Evolutionary conservation across 2,113 vertebrate genomes (phyloP).

Genomic region (Tor tambroides): DNA sequence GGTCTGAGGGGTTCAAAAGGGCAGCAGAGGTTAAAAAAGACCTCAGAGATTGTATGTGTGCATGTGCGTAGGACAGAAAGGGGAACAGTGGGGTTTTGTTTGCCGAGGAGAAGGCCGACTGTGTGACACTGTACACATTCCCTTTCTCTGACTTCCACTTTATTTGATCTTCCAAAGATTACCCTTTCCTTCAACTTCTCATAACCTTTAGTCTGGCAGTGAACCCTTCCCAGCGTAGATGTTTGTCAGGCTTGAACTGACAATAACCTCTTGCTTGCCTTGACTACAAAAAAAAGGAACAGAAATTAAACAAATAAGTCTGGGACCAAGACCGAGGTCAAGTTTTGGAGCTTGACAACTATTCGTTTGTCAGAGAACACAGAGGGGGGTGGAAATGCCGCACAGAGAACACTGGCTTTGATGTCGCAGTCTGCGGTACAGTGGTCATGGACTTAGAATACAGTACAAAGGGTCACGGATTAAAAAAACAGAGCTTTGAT

Average conservation of each 20-base stretch:
- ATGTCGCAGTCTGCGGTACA: conserved; percentile 49
- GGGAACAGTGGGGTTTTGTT: conserved; percentile 62
- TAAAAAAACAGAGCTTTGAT: conserved; percentile 33
- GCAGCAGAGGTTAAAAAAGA: conserved; percentile 56
- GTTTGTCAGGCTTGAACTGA: conserved; percentile 64
- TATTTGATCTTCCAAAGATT: conserved; percentile 65
- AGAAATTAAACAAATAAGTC: conserved; percentile 62
- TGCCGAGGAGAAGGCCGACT: conserved; percentile 45
- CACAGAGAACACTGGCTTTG: conserved; percentile 52
- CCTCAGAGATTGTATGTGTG: conserved; percentile 36
- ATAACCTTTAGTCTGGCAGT: conserved; percentile 62
- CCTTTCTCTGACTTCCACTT: conserved; percentile 56
- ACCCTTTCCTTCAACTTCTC: conserved; percentile 65
- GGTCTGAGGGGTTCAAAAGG: conserved; percentile 53
- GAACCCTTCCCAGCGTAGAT: conserved; percentile 59
- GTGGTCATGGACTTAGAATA: conserved; percentile 40
- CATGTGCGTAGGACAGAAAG: conserved; percentile 18
- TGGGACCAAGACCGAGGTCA: conserved; percentile 53
- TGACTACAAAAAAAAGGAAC: conserved; percentile 57
- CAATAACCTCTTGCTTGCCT: conserved; percentile 60
- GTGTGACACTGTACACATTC: conserved; percentile 55
- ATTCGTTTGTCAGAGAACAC: conserved; percentile 54
- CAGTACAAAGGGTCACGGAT: conserved; percentile 50
- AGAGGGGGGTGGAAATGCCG: conserved; percentile 35
- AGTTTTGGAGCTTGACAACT: conserved; percentile 56